Evolutionary conservation across 2,888 invertebrate species (phyloP), one percentile per base, ranked within the genome.

Genomic region (Agriopis marginaria): DNA sequence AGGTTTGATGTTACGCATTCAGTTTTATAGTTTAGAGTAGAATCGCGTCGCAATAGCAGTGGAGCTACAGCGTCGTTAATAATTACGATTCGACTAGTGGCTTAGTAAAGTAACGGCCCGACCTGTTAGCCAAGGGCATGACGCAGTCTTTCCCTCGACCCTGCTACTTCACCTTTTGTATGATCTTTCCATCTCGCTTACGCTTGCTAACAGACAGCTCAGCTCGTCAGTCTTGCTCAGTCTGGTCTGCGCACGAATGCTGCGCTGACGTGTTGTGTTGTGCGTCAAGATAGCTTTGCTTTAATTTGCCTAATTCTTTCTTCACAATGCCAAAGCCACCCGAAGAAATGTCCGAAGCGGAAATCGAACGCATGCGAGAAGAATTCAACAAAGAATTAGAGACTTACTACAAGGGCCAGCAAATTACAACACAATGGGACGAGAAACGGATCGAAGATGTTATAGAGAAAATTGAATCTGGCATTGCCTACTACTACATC

Each of bases 381-480:
- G 44, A 51, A 8, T 64, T 64, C 42, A 50, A 45, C 50, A 56
- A 56, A 44, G 40, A 40, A 23, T n/a, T 63, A n/a, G 62, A 53
- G 3, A 40, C 7, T 17, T 53, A 17, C 42, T 56, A 50, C 42
- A 63, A 55, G 10, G 47, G 42, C 17, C 63, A 47, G 14, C 63
- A 45, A 1, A 17, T 39, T 39, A 44, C 39, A 45, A 54, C 53
- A 12, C 8, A 45, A 40, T 63, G 63, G 63, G 40, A 47, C n/a
- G 12, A 14, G 7, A 45, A 50, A 8, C 44, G 65, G 0, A 45
- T 65, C 8, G 44, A 42, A 14, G 14, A 58, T 0, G 51, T 59
- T 1, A 65, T 65, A 51, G 23, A 51, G 11, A 65, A 51, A 51
- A 59, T 65, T 23, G 65, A 65, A 58, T 42, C 50, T 39, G 9